phyloP scores from a whole-genome alignment of 2,797 vertebrate species.

The Thamnophis elegans region DNA sequence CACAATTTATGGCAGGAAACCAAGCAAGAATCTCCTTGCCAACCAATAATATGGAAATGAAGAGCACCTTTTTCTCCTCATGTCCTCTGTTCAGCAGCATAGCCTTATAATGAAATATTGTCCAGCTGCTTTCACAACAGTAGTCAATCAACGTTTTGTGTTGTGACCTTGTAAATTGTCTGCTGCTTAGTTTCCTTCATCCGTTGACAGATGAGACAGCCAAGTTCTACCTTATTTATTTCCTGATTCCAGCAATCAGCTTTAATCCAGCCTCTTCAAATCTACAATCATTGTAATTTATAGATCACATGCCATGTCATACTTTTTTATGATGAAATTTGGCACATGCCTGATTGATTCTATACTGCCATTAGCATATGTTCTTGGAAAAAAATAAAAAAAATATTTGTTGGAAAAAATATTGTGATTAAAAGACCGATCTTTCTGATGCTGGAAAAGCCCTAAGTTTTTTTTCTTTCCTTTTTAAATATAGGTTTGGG shows the following conservation, averaged over 20 bases:
- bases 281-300: not conserved
- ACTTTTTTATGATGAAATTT: not conserved
- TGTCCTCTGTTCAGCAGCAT: not conserved
- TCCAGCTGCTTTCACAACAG: not conserved
- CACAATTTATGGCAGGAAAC: not conserved
- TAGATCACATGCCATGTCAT: not conserved
- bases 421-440: not conserved
- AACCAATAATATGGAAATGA: not conserved
- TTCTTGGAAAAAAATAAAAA: not conserved
- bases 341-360: not conserved
- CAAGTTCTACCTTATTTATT: not conserved
- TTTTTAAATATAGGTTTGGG: not conserved
- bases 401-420: not conserved
- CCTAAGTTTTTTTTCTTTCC: not conserved
- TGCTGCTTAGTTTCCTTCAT: not conserved
- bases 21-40: not conserved
- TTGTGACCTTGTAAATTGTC: not conserved
- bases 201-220: not conserved
- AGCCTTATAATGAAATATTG: not conserved
- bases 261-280: not conserved
- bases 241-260: not conserved
- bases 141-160: not conserved
- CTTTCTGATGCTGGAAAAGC: not conserved
- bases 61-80: not conserved
- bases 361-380: not conserved